Evolutionary conservation across 2,888 invertebrate species (phyloP).

Genomic region (Caenorhabditis wallacei): DNA sequence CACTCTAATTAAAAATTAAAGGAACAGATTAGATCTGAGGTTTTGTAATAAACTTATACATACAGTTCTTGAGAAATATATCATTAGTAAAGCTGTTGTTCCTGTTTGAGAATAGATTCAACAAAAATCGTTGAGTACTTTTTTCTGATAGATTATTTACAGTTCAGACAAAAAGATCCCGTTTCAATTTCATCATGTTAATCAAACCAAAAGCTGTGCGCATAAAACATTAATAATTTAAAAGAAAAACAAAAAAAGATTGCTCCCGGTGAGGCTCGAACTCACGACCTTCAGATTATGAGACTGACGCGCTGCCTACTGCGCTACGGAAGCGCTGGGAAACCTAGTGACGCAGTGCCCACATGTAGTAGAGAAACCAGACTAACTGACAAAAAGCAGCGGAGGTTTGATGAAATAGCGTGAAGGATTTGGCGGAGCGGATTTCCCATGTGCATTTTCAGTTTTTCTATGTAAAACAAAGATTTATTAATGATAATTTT

Average conservation of each 20-base stretch:
- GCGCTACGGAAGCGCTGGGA: conserved; percentile 29
- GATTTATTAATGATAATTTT: background rate
- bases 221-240: background rate
- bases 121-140: too few species aligned
- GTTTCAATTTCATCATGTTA: too few species aligned
- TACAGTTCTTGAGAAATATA: too few species aligned
- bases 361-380: conserved; percentile 22
- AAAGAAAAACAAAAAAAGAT: conserved; percentile 58
- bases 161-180: too few species aligned
- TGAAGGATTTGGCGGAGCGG: background rate
- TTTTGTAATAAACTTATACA: too few species aligned
- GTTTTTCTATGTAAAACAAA: background rate
- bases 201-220: too few species aligned
- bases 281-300: conserved; percentile 96
- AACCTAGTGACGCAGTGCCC: background rate
- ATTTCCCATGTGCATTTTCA: background rate
- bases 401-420: conserved; percentile 5
- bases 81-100: too few species aligned
- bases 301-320: conserved; percentile 92
- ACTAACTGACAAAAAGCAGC: conserved; percentile 21
- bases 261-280: conserved; percentile 90
- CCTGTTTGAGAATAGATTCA: too few species aligned
- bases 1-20: too few species aligned
- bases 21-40: too few species aligned
- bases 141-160: too few species aligned